Conservation (phyloP, 2,888 invertebrate species). For the Tenodera sinensis region DNA sequence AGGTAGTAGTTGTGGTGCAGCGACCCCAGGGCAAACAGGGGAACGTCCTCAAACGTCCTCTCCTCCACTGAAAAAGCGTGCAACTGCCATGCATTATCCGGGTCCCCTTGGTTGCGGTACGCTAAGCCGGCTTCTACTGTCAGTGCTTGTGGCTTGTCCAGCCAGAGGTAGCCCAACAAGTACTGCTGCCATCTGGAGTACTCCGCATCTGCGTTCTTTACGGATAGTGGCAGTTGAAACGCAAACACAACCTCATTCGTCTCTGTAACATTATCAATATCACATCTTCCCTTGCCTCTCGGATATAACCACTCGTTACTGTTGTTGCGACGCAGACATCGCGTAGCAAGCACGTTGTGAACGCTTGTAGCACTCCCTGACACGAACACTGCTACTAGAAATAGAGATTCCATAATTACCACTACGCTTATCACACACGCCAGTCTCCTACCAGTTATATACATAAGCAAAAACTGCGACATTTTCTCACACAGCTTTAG, state of each 20-base stretch:
- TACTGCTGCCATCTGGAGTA: constrained; percentile 98
- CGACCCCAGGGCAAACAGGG: constrained; percentile 95
- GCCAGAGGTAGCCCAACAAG: constrained; percentile 84
- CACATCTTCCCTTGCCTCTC: constrained; percentile 64
- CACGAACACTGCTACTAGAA: constrained; percentile 68
- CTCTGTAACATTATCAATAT: constrained; percentile 49
- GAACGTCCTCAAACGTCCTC: constrained; percentile 74
- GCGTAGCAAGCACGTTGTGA: constrained; percentile 72
- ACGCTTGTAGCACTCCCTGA: constrained; percentile 81
- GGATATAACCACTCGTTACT: constrained; percentile 74
- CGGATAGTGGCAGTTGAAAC: constrained; percentile 84
- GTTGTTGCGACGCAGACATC: constrained; percentile 76
- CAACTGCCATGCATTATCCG: constrained; percentile 76
- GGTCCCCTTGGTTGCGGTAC: constrained; percentile 78
- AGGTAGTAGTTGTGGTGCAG: constrained; percentile 93
- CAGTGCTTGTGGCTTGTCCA: constrained; percentile 63
- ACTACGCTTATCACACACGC: constrained; percentile 76
- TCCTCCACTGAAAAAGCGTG: constrained; percentile 80
- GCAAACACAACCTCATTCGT: constrained; percentile 84
- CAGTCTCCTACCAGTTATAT: constrained; percentile 43
- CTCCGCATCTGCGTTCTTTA: constrained; percentile 68
- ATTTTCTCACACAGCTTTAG: no score
- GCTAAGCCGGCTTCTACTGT: constrained; percentile 81
- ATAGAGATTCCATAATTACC: constrained; percentile 75
- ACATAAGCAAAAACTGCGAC: no score